Conservation (phyloP, 2,113 vertebrate species). For the Vombatus ursinus region DNA sequence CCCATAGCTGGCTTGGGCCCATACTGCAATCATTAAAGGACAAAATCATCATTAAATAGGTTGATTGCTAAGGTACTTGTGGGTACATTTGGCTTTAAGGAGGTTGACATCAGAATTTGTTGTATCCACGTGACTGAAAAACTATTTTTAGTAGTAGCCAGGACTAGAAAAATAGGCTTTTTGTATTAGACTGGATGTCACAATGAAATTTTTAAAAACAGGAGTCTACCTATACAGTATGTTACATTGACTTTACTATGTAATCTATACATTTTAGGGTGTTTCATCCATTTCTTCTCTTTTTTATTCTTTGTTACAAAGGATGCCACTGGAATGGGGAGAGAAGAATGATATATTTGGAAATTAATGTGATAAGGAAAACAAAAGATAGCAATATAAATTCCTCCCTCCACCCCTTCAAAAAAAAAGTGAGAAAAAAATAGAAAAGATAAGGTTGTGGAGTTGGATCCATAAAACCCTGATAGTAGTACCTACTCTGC, state of each 20-base stretch:
- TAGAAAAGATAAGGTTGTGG: neutral
- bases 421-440: neutral
- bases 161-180: neutral
- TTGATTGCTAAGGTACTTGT: neutral
- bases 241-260: slow-evolving; percentile 21
- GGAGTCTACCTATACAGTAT: slow-evolving; percentile 7
- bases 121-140: neutral
- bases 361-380: neutral
- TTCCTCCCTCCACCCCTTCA: neutral
- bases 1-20: no score
- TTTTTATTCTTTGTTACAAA: neutral
- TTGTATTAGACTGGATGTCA: neutral
- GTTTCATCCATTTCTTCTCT: neutral
- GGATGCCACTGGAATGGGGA: neutral
- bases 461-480: neutral
- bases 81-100: slow-evolving; percentile 16
- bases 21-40: no score
- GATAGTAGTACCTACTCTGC: neutral
- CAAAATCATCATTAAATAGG: neutral
- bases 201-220: neutral
- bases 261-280: slow-evolving; percentile 36
- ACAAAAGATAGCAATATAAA: neutral
- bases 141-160: neutral
- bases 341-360: neutral
- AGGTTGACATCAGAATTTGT: neutral